Base-by-base conservation (phyloP, 2,888 invertebrate species). In the Leptodirus hochenwartii region DNA sequence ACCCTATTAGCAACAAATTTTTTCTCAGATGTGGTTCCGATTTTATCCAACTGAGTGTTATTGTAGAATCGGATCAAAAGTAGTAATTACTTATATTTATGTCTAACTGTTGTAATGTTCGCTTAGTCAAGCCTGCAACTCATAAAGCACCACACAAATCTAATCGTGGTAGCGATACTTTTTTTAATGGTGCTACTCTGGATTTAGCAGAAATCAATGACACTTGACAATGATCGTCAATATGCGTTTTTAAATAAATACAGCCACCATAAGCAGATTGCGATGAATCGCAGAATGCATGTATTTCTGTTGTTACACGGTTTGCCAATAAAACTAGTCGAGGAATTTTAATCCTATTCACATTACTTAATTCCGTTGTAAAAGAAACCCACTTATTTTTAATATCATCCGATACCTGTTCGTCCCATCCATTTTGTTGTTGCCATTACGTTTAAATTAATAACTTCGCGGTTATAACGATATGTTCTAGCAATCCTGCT, bases 381-480 rank as follows among this genome's bases (percentile, higher is more conserved):
- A 31, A 31, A 4, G 13, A 8, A 6, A 26, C 12, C 31, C 31
- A 31, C 17, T 31, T 17, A 5, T 20, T 26, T 4, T 3, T 3
- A 10, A 31, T 5, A 4, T 15, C 15, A n/a, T 3, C 4, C 5
- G 26, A 10, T 14, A 31, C 4, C 5, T 22, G 17, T 9, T 31
- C 31, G 15, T 27, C 27, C 27, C 22, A 31, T 15, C 4, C 4
- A 9, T 27, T n/a, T 14, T 31, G 26, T 11, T 8, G 5, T 13
- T 27, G 5, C 31, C 31, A 31, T 13, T 27, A 24, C n/a, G 15
- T 11, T 31, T 31, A 27, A 22, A 27, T 31, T 10, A 31, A 22
- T 26, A 27, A n/a, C 15, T 31, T 31, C 6, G 26, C 31, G 6
- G 3, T 16, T 10, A 26, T 31, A n/a, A n/a, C n/a, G n/a, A n/a